Evolutionary conservation across 2,113 vertebrate genomes (phyloP).

Genomic region (Lucifuga dentata): DNA sequence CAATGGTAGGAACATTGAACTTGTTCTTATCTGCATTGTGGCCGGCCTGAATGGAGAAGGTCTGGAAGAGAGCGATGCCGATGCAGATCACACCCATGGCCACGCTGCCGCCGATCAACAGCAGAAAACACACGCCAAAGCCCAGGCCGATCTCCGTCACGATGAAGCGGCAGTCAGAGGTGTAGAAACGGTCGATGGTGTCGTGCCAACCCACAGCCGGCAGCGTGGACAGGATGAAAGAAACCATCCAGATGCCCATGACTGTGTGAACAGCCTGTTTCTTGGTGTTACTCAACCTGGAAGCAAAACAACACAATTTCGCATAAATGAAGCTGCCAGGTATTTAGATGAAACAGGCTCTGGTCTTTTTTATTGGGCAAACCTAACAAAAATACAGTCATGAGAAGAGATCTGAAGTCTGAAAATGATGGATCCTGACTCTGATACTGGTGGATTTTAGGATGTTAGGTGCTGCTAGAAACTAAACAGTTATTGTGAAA

Average conservation of each 20-base stretch:
- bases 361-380: too few species aligned
- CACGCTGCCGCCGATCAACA: constrained; percentile 91
- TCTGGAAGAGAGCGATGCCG: constrained; percentile 92
- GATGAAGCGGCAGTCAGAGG: constrained; percentile 92
- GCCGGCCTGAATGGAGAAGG: constrained; percentile 85
- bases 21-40: constrained; percentile 83
- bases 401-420: too few species aligned
- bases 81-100: constrained; percentile 91
- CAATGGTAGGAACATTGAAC: constrained; percentile 93
- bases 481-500: too few species aligned
- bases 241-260: constrained; percentile 98
- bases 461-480: too few species aligned
- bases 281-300: constrained; percentile 93
- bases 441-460: too few species aligned
- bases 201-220: constrained; percentile 95
- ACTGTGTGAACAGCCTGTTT: constrained; percentile 94
- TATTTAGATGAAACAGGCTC: too few species aligned
- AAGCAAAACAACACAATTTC: constrained; percentile 52
- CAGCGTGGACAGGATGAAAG: constrained; percentile 92
- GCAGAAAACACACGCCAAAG: constrained; percentile 93
- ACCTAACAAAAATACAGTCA: too few species aligned
- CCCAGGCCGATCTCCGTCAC: constrained; percentile 94
- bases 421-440: too few species aligned
- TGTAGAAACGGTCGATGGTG: constrained; percentile 90
- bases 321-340: not conserved